Percentiles rank a stretch among this genome's conserved stretches.
Conservation (phyloP, 2,888 invertebrate genomes). For the Dolichomitus sp. region DNA sequence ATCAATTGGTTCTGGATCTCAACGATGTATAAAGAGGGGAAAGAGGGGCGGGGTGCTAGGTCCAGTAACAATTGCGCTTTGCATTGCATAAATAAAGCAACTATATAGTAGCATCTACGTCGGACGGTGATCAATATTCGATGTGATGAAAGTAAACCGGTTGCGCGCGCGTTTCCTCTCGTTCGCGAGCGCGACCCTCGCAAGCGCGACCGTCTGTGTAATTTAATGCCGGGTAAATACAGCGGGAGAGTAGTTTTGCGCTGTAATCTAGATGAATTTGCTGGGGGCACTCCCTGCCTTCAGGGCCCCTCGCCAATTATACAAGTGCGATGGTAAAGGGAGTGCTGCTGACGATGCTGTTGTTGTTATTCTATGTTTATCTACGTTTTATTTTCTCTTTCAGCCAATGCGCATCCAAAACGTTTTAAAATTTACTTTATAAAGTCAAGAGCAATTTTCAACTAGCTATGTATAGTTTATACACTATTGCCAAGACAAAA, state of each 20-base stretch:
- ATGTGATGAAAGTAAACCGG: constrained; percentile 83
- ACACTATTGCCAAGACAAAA: constrained; percentile 21
- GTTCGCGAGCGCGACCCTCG: constrained; percentile 67
- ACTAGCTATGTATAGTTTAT: constrained; percentile 15
- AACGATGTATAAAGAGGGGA: not conserved
- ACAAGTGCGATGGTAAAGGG: constrained; percentile 64
- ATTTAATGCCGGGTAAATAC: constrained; percentile 84
- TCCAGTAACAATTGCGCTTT: constrained; percentile 1
- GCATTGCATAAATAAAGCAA: constrained; percentile 80
- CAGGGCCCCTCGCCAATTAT: constrained; percentile 68
- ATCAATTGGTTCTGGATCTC: not conserved
- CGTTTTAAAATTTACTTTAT: not conserved
- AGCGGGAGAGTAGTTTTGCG: constrained; percentile 66
- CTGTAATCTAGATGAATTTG: constrained; percentile 82
- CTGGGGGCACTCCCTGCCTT: constrained; percentile 75
- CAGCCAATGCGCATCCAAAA: not conserved
- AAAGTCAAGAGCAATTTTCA: constrained; percentile 23
- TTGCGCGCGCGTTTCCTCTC: constrained; percentile 68
- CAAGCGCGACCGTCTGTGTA: constrained; percentile 80
- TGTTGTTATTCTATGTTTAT: constrained; percentile 29
- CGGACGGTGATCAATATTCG: constrained; percentile 82
- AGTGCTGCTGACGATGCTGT: constrained; percentile 21
- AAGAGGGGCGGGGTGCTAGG: not conserved
- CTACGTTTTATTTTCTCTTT: not conserved
- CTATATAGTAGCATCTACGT: constrained; percentile 30